phyloP scores from a whole-genome alignment of 2,797 vertebrate genomes.

The Serranus cabrilla region DNA sequence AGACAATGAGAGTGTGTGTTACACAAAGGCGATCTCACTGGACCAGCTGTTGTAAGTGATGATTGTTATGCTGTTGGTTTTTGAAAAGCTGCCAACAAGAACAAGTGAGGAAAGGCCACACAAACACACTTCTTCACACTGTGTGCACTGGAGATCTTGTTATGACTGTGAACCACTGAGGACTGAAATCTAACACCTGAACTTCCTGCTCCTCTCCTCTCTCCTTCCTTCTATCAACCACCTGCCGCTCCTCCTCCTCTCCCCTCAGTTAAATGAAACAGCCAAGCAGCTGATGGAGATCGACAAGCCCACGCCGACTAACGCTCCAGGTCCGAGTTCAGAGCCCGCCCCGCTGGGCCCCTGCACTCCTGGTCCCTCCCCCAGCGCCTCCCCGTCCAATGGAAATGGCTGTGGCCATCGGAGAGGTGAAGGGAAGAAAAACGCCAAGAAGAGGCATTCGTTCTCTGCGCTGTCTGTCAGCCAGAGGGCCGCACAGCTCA shows the following conservation, averaged over 20 bases:
- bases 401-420: conserved; percentile 86
- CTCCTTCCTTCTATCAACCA: conserved; percentile 3
- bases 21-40: conserved; percentile 41
- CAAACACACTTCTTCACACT: conserved; percentile 26
- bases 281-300: conserved; percentile 98
- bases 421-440: conserved; percentile 94
- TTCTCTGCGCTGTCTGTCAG: conserved; percentile 97
- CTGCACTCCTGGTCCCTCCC: conserved; percentile 80
- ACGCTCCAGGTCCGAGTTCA: conserved; percentile 83
- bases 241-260: conserved; percentile 13
- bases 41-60: conserved; percentile 59
- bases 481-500: conserved; percentile 93
- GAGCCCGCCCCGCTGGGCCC: conserved; percentile 78
- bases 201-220: not conserved
- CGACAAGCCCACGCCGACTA: conserved; percentile 89
- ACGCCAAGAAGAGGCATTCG: conserved; percentile 97
- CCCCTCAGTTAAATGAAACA: conserved; percentile 92
- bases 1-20: conserved; percentile 35
- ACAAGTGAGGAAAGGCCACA: conserved; percentile 49
- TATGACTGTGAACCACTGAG: conserved; percentile 44
- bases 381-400: conserved; percentile 77
- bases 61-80: conserved; percentile 58
- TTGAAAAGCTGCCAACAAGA: conserved; percentile 62
- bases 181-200: conserved; percentile 48
- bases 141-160: conserved; percentile 31